Percentiles rank a stretch among this genome's conserved stretches.
These are phyloP conservation scores for Sebastes reedi DNA, from an alignment of 2,797 vertebrate genomes.

Conservation along the genomic window DNA sequence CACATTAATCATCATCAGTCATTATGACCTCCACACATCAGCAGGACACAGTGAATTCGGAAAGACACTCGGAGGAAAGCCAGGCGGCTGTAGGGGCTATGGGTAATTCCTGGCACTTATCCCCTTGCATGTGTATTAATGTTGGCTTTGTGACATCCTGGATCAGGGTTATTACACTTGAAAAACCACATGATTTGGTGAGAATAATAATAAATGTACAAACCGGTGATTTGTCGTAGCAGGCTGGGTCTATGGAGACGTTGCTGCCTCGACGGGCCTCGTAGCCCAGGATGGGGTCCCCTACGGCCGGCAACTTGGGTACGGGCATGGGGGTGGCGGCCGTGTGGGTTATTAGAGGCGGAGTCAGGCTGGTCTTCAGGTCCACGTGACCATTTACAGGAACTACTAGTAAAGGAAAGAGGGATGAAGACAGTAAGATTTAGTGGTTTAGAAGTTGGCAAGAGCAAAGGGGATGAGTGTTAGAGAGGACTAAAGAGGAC, in stretches of 20 bases:
- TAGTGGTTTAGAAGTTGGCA: background rate
- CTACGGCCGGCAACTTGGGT: conserved; percentile 87
- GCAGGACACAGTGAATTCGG: conserved; percentile 7
- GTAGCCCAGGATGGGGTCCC: conserved; percentile 79
- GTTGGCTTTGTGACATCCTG: background rate
- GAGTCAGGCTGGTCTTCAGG: conserved; percentile 91
- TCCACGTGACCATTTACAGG: conserved; percentile 92
- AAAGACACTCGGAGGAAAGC: background rate
- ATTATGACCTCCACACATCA: conserved; percentile 27
- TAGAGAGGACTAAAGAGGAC: background rate
- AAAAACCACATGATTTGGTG: background rate
- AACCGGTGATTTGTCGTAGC: conserved; percentile 91
- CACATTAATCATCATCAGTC: conserved; percentile 55
- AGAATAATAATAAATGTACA: conserved; percentile 40
- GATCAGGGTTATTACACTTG: background rate
- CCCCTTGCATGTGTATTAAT: background rate
- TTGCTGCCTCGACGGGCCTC: conserved; percentile 88
- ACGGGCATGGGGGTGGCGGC: conserved; percentile 96
- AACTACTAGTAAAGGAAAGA: conserved; percentile 78
- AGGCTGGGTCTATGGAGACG: conserved; percentile 85
- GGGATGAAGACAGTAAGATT: background rate
- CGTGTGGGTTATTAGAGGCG: conserved; percentile 96
- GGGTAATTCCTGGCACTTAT: conserved; percentile 1
- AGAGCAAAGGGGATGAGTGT: background rate
- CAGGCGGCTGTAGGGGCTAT: too few species aligned